Conservation (phyloP, 23 tunicate species). For the Botrylloides violaceus region DNA sequence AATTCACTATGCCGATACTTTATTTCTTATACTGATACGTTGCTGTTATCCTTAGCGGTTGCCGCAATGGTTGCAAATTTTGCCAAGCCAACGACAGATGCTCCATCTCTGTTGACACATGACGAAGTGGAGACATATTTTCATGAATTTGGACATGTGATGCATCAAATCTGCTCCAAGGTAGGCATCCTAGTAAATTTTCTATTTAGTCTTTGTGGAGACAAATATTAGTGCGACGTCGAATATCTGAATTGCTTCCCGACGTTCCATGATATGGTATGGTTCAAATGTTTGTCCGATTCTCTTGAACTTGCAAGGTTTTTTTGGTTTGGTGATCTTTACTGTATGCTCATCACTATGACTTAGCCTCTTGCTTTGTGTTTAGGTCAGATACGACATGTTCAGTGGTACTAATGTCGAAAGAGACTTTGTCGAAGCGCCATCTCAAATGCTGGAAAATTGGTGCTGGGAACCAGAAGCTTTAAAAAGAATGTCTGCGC, state of each 20-base stretch:
- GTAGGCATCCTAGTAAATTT: constrained; percentile 33
- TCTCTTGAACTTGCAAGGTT: too few relatives aligned
- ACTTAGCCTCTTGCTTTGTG: too few relatives aligned
- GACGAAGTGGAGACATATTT: constrained; percentile 91
- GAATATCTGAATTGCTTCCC: not conserved
- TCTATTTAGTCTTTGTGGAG: not conserved
- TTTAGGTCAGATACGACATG: too few relatives aligned
- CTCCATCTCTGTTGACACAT: constrained; percentile 58
- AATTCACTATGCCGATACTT: too few relatives aligned
- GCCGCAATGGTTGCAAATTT: constrained; percentile 97
- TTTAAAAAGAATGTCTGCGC: constrained; percentile 52
- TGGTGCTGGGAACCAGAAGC: constrained; percentile 96
- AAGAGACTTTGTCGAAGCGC: constrained; percentile 93
- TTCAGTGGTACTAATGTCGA: constrained; percentile 90
- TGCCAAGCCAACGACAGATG: constrained; percentile 61
- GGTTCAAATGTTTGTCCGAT: too few relatives aligned
- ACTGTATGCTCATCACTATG: too few relatives aligned
- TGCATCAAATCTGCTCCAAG: constrained; percentile 93
- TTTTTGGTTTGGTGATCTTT: too few relatives aligned
- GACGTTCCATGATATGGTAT: too few relatives aligned
- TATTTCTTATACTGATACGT: too few relatives aligned
- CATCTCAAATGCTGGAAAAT: constrained; percentile 91
- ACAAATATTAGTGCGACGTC: not conserved
- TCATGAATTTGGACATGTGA: constrained; percentile 96
- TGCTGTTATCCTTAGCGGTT: too few relatives aligned